Percentiles rank a stretch among this genome's conserved stretches.
Evolutionary conservation across 2,888 invertebrate genomes (phyloP).

Genomic region (Stegophylla sp.): DNA sequence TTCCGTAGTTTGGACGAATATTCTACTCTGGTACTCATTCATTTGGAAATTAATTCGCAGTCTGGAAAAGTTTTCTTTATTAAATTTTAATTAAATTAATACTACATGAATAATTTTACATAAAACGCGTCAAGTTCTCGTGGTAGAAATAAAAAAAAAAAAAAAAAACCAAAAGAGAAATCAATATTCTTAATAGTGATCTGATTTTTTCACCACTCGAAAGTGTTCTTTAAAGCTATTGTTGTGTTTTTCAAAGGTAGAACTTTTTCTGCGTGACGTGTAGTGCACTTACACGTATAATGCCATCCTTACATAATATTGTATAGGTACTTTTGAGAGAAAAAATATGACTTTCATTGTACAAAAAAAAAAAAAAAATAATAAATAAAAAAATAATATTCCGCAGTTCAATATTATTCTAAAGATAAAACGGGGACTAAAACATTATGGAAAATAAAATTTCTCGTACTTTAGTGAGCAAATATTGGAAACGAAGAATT

Average conservation of each 20-base stretch:
- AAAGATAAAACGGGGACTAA: too few species aligned
- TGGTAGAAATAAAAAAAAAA: not conserved
- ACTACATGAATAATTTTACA: constrained; percentile 35
- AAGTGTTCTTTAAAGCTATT: constrained; percentile 20
- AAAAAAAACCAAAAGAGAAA: not conserved
- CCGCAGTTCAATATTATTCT: too few species aligned
- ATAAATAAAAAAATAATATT: too few species aligned
- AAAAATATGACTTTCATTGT: too few species aligned
- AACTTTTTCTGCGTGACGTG: constrained; percentile 3
- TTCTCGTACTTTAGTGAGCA: too few species aligned
- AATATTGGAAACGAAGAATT: too few species aligned
- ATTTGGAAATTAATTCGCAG: constrained; percentile 34
- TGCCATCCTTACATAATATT: too few species aligned
- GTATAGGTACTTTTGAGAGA: too few species aligned
- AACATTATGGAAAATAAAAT: too few species aligned
- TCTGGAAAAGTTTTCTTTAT: constrained; percentile 38
- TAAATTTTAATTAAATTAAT: constrained; percentile 53
- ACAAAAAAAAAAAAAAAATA: too few species aligned
- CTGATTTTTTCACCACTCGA: not conserved
- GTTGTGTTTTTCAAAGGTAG: constrained; percentile 6
- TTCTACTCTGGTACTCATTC: not conserved
- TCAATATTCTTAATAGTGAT: constrained; percentile 32
- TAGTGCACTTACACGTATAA: not conserved
- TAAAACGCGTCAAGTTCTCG: not conserved
- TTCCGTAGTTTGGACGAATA: not conserved